A percentile compares a stretch with the other conserved stretches of the same genome.
Evolutionary conservation across 2,888 invertebrate species (phyloP).

Genomic region (Trachelus troglodyta): DNA sequence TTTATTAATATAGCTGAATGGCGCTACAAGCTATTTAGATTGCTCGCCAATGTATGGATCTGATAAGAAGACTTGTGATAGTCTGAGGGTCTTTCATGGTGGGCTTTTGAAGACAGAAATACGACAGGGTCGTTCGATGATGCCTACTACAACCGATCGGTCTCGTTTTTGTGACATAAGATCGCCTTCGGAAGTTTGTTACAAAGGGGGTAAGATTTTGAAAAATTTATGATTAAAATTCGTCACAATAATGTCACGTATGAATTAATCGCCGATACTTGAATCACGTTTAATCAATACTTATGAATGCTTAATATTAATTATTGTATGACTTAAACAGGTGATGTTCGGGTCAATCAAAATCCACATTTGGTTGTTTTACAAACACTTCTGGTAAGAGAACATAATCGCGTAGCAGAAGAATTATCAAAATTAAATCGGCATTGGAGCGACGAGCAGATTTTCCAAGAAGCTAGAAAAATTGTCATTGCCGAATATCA

Average conservation of each 20-base stretch:
- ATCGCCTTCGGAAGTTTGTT: conserved; percentile 38
- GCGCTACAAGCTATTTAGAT: conserved; percentile 68
- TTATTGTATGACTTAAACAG: conserved; percentile 51
- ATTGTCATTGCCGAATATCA: conserved; percentile 72
- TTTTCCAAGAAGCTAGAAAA: conserved; percentile 71
- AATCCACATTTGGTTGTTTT: conserved; percentile 69
- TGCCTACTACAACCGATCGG: conserved; percentile 64
- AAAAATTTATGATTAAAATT: not conserved
- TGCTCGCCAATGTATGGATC: conserved; percentile 70
- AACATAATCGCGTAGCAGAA: conserved; percentile 71
- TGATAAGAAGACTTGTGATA: conserved; percentile 61
- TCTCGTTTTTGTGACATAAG: conserved; percentile 46
- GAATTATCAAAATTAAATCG: conserved; percentile 69
- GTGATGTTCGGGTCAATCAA: conserved; percentile 70
- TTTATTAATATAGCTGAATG: conserved; percentile 36
- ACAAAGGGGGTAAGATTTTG: conserved; percentile 35
- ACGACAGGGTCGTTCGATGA: conserved; percentile 64
- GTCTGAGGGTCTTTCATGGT: conserved; percentile 65
- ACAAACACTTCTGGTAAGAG: conserved; percentile 69
- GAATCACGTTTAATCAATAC: not conserved
- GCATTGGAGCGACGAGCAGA: conserved; percentile 70
- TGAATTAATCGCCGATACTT: no score
- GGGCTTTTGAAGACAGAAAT: conserved; percentile 65
- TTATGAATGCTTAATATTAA: conserved; percentile 8
- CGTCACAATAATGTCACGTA: no score